Base-by-base conservation (phyloP, 2,888 invertebrate species). In the Stegophylla sp. region DNA sequence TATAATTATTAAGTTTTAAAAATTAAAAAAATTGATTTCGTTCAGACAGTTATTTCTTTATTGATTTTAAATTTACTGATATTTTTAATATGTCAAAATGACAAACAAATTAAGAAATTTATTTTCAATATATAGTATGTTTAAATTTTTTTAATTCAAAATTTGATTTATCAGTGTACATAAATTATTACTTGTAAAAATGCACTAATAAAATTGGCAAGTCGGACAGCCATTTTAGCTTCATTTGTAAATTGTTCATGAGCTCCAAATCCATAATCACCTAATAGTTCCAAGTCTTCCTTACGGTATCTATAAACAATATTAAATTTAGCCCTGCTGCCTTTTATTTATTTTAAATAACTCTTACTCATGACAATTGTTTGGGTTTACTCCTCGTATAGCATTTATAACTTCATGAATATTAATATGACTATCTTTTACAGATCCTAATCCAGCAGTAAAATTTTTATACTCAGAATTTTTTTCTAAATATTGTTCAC, bases 201-300 rank as follows among this genome's bases (percentile, higher is more conserved):
- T 59, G 95, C 94, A 86, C 96, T 96, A 84, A 98, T 93, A 86
- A 98, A 98, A 87, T 98, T 97, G 0, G 98, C 94, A 74, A 98
- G 88, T 69, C 98, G 90, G n/a, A 97, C 90, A 3, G 98, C 98
- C 93, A 96, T 96, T 87, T 96, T 93, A 0, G 97, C 98, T 88
- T 98, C 96, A 85, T 96, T 96, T 86, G 94, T 92, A 85, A 96
- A 95, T 86, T 95, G 96, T 83, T 93, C 92, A 84, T 95, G 92
- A 0, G 94, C 93, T 0, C 96, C 97, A 85, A 88, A 95, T 53
- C 92, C 92, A 67, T 95, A 91, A 86, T 97, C 97, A 0, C 97
- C 97, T 73, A 93, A 93, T 56, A 97, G 87, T 82, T 89, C 87
- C 61, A 97, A 87, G 85, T 95, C 92, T 82, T 93, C 90, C 0